Percentiles rank a stretch among this genome's conserved stretches.
Evolutionary conservation across 2,888 invertebrate species (phyloP).

Genomic region (Neelides folsomi): DNA sequence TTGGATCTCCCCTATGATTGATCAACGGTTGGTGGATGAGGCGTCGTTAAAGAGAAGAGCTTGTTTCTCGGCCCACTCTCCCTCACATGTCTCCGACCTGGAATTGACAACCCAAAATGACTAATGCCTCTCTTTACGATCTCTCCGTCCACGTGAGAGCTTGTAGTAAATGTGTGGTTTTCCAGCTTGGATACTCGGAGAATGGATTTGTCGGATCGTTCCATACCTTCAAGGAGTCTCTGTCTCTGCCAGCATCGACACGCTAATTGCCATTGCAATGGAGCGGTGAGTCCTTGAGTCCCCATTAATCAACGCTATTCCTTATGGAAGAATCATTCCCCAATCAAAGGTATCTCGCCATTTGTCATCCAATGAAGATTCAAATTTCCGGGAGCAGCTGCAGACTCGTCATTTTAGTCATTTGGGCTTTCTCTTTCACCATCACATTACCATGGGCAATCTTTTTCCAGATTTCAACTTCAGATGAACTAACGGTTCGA

Average conservation of each 20-base stretch:
- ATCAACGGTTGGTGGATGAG: too few species aligned
- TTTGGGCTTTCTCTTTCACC: conserved; percentile 41
- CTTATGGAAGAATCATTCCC: background rate
- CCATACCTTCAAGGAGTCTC: conserved; percentile 47
- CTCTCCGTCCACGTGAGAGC: background rate
- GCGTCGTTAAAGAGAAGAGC: too few species aligned
- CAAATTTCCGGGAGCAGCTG: conserved; percentile 40
- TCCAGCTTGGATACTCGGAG: conserved; percentile 46
- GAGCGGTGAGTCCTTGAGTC: conserved; percentile 38
- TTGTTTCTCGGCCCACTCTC: too few species aligned
- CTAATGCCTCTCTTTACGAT: background rate
- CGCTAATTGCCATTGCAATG: conserved; percentile 45
- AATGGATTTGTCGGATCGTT: conserved; percentile 45
- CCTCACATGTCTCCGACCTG: conserved; percentile 2
- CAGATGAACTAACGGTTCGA: too few species aligned
- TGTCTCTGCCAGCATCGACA: conserved; percentile 46
- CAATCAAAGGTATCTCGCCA: conserved; percentile 36
- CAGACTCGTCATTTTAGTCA: conserved; percentile 38
- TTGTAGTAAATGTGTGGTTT: conserved; percentile 19
- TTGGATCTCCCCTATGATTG: too few species aligned
- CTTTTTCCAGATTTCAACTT: conserved; percentile 39
- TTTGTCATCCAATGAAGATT: conserved; percentile 41
- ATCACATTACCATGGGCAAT: conserved; percentile 44
- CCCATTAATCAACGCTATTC: background rate
- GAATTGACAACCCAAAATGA: conserved; percentile 2